A percentile compares a stretch with the other conserved stretches of the same genome.
These are phyloP conservation scores for Capromys pilorides DNA, from an alignment of 2,797 vertebrate species.

Conservation along the genomic window DNA sequence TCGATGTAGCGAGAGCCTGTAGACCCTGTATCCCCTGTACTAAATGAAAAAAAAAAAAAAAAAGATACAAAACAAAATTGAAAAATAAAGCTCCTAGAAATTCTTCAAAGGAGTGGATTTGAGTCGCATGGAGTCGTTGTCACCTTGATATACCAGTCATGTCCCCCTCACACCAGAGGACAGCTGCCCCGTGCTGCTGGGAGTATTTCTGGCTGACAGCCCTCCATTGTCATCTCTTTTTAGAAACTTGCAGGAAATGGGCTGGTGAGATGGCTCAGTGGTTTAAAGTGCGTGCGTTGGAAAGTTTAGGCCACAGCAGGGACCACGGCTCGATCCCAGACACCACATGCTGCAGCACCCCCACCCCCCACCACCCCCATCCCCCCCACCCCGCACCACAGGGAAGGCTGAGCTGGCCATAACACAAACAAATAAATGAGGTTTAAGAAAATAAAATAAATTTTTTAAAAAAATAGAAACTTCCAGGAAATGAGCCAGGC, in stretches of 20 bases:
- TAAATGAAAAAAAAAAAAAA: no score
- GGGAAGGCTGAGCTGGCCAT: no score
- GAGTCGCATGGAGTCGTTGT: neutral
- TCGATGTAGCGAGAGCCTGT: no score
- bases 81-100: neutral
- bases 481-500: neutral
- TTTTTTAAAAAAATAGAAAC: neutral
- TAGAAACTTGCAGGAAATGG: neutral
- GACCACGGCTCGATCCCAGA: no score
- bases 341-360: no score
- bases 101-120: neutral
- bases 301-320: no score
- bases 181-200: neutral
- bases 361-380: no score
- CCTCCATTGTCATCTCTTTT: neutral
- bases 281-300: no score
- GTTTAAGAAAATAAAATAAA: no score
- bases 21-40: no score
- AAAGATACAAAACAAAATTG: neutral
- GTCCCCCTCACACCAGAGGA: neutral
- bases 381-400: no score
- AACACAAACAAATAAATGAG: no score
- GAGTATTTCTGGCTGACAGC: neutral
- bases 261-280: neutral
- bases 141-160: neutral